Conservation (phyloP, 1,140 invertebrate species). For the Brachionus manjavacas region DNA sequence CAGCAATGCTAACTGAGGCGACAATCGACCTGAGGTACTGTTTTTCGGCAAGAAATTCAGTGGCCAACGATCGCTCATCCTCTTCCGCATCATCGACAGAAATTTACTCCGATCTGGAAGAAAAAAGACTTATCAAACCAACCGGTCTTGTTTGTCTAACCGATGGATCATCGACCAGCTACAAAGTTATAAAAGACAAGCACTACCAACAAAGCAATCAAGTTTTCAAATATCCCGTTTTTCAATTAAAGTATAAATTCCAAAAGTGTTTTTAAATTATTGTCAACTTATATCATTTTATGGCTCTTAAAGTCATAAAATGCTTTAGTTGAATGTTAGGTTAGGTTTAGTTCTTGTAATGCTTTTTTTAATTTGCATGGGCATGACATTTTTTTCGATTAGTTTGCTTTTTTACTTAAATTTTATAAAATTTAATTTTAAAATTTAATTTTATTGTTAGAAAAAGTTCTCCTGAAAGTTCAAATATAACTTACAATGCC, state of each 20-base stretch:
- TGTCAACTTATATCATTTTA: neutral
- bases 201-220: neutral
- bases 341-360: neutral
- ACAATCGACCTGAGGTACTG: conserved; percentile 8
- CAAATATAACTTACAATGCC: neutral
- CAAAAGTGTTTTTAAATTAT: neutral
- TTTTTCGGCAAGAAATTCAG: conserved; percentile 15
- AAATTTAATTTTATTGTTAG: neutral
- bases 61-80: neutral
- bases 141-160: conserved; percentile 34
- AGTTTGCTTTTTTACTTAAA: neutral
- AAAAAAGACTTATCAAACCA: conserved; percentile 1
- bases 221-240: neutral
- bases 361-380: neutral
- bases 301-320: neutral
- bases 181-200: conserved; percentile 1
- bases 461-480: neutral
- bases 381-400: neutral
- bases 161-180: conserved; percentile 34
- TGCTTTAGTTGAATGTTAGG: neutral
- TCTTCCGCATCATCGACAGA: neutral
- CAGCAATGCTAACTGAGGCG: neutral
- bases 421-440: too few relatives aligned
- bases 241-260: neutral
- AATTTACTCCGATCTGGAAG: conserved; percentile 13